Percentiles rank a stretch among this genome's conserved stretches.
Evolutionary conservation across 1,140 invertebrate species (phyloP).

Genomic region (Brachionus paranguensis): DNA sequence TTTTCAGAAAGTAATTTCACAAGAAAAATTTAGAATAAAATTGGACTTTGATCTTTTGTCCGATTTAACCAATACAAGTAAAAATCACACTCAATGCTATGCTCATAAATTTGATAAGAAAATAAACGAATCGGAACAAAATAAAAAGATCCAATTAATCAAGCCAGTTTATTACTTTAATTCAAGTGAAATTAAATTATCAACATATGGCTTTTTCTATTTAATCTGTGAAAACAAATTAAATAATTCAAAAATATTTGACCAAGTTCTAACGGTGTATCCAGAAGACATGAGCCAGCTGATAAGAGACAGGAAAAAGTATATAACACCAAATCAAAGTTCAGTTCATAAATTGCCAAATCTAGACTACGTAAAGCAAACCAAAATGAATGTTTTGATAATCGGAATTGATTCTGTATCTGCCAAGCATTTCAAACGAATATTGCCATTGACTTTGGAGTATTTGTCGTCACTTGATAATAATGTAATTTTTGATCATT

Average conservation of each 20-base stretch:
- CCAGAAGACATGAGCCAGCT: neutral
- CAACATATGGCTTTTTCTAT: neutral
- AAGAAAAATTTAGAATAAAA: neutral
- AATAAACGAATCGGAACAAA: neutral
- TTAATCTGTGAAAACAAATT: neutral
- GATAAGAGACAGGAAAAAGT: neutral
- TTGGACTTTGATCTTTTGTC: neutral
- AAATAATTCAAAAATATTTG: neutral
- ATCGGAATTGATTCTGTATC: constrained; percentile 81
- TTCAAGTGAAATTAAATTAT: neutral
- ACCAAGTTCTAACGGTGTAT: neutral
- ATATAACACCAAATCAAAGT: neutral
- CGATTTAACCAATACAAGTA: neutral
- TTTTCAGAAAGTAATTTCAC: neutral
- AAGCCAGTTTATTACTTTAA: neutral
- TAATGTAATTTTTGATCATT: constrained; percentile 47
- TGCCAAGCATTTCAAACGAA: constrained; percentile 71
- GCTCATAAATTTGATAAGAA: neutral
- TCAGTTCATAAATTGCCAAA: neutral
- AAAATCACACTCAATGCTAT: neutral
- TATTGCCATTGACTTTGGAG: constrained; percentile 67
- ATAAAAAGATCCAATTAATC: neutral
- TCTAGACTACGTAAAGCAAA: neutral
- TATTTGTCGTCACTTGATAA: constrained; percentile 55
- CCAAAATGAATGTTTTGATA: constrained; percentile 61